phyloP scores from a whole-genome alignment of 2,888 invertebrate genomes.

The Julus scandinavius region DNA sequence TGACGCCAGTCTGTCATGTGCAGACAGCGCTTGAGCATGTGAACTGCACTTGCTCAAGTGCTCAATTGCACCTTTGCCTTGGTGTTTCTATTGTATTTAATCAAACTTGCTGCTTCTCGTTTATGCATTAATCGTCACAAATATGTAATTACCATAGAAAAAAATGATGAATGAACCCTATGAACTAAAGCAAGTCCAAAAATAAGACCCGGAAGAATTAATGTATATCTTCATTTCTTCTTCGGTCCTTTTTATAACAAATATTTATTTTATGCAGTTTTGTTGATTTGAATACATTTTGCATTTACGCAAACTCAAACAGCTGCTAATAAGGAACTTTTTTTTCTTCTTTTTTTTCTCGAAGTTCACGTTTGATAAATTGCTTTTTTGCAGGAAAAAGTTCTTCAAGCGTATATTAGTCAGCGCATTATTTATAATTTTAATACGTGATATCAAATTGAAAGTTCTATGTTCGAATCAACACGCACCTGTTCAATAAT shows the following conservation, averaged over 20 bases:
- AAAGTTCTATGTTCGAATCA: neutral
- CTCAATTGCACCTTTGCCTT: too few relatives aligned
- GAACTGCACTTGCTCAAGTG: too few relatives aligned
- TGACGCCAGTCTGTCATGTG: too few relatives aligned
- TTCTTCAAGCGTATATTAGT: neutral
- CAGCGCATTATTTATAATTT: neutral
- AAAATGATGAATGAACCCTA: too few relatives aligned
- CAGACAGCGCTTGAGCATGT: too few relatives aligned
- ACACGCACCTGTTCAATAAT: constrained; percentile 10
- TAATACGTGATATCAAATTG: neutral
- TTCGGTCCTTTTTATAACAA: neutral
- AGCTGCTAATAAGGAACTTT: neutral
- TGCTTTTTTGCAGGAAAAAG: neutral
- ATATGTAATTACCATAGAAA: too few relatives aligned
- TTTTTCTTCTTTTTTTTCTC: neutral
- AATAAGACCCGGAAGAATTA: too few relatives aligned
- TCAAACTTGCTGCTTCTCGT: too few relatives aligned
- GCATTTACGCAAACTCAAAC: neutral
- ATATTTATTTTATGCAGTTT: neutral
- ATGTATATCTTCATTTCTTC: too few relatives aligned
- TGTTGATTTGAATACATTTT: neutral
- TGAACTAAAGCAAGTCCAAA: too few relatives aligned
- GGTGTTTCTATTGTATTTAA: too few relatives aligned
- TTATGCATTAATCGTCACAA: too few relatives aligned
- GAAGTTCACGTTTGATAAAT: neutral